Base-by-base conservation (phyloP, 2,797 vertebrate genomes). In the Tapera naevia region DNA sequence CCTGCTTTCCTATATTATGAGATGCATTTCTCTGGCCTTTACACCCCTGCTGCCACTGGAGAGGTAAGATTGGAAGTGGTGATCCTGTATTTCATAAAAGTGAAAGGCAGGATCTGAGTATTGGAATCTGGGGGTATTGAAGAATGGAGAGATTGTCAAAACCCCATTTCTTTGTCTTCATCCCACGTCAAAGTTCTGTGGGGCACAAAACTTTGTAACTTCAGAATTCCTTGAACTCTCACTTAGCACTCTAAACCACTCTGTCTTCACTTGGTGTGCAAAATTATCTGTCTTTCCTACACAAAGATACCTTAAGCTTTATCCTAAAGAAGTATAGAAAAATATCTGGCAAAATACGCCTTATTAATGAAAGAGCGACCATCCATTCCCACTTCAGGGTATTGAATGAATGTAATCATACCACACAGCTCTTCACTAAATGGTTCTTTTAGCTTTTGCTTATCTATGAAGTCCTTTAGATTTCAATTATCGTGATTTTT, bases 101-200 rank as follows among this genome's bases (percentile, higher is more conserved):
- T 54, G 46, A 58, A 87, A 87, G 17, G 2, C 28, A 41, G 41
- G 14, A 30, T 39, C 25, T 64, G 11, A 37, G 5, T 56, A 66
- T 5, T 66, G 62, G 79, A 80, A 65, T 61, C 25, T 71, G 30
- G 60, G 48, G 35, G 10, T 61, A 24, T 1, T 33, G 67, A 53
- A 58, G 37, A 80, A 66, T 2, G 3, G 21, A 58, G 13, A 46
- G 32, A 35, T 1, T 58, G 27, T 61, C 56, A 46, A 88, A 82
- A 65, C 3, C 10, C 10, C 39, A n/a, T 4, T 1, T 39, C 7
- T 45, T 60, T 5, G 0, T 43, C 30, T 58, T 19, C 19, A 33
- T 35, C 13, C 7, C 23, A 33, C 15, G 17, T 50, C n/a, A 58
- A 79, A 79, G 10, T 4, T 80, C n/a, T 57, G 22, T 27, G 69